Conservation (phyloP, 2,888 invertebrate genomes). For the Orthosia gracilis region DNA sequence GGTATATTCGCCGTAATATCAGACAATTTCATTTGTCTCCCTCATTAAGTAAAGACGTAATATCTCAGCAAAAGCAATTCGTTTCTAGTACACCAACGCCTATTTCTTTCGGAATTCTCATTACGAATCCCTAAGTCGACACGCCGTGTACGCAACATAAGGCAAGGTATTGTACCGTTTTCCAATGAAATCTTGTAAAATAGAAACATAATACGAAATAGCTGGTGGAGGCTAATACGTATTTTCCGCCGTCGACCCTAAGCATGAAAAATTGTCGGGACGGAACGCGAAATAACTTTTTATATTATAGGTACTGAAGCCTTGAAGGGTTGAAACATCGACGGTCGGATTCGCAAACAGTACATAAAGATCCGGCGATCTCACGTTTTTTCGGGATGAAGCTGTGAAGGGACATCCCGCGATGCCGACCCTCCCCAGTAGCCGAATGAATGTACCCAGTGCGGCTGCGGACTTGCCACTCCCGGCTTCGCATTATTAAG, state of each 20-base stretch:
- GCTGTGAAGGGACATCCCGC: constrained; percentile 82
- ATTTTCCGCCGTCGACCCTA: constrained; percentile 72
- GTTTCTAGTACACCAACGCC: constrained; percentile 23
- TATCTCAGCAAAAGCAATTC: constrained; percentile 16
- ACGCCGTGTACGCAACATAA: constrained; percentile 47
- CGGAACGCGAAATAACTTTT: constrained; percentile 81
- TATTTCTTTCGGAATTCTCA: constrained; percentile 47
- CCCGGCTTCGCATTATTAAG: constrained; percentile 81
- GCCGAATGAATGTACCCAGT: constrained; percentile 77
- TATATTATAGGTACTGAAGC: constrained; percentile 82
- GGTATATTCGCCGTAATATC: not conserved
- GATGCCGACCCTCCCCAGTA: constrained; percentile 71
- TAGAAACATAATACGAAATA: constrained; percentile 68
- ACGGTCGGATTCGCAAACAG: constrained; percentile 86
- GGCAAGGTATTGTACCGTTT: constrained; percentile 55
- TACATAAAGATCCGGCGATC: constrained; percentile 86
- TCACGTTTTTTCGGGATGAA: constrained; percentile 88
- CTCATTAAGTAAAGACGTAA: constrained; percentile 20
- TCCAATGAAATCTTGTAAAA: constrained; percentile 65
- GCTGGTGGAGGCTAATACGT: constrained; percentile 71
- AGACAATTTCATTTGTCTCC: constrained; percentile 1
- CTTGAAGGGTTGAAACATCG: constrained; percentile 86
- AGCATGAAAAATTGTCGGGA: constrained; percentile 77
- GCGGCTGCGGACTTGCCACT: constrained; percentile 52
- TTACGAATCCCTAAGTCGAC: constrained; percentile 43